Evolutionary conservation across 1,140 invertebrate genomes (phyloP).

Genomic region (Trinorchestia longiramus): DNA sequence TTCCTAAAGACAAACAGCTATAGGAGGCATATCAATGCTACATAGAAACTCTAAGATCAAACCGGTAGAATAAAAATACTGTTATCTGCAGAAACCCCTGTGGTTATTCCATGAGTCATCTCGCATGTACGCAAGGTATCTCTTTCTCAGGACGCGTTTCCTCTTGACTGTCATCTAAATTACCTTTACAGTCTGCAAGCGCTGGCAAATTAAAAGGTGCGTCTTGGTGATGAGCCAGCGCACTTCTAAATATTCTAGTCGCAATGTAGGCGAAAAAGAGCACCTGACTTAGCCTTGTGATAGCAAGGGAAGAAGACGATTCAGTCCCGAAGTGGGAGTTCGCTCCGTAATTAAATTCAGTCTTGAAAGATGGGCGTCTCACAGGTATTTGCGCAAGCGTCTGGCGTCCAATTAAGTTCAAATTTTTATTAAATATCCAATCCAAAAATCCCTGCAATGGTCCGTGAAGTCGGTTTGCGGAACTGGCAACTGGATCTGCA

Average conservation of each 20-base stretch:
- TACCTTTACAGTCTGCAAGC: not conserved
- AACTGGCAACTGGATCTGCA: not conserved
- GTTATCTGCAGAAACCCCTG: not conserved
- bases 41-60: not conserved
- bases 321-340: not conserved
- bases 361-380: not conserved
- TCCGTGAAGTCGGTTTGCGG: not conserved
- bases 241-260: not conserved
- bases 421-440: conserved; percentile 16
- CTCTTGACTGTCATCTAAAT: not conserved
- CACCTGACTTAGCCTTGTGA: not conserved
- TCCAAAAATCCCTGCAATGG: not conserved
- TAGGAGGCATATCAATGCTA: not conserved
- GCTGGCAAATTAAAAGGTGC: not conserved
- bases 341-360: not conserved
- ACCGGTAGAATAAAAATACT: not conserved
- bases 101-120: not conserved
- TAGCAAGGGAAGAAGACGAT: not conserved
- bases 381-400: not conserved
- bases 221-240: not conserved
- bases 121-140: not conserved
- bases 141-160: not conserved
- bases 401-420: conserved; percentile 14
- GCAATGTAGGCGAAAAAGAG: not conserved
- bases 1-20: not conserved